phyloP scores from a whole-genome alignment of 2,888 invertebrate species.

The Clistopyga incitator region DNA sequence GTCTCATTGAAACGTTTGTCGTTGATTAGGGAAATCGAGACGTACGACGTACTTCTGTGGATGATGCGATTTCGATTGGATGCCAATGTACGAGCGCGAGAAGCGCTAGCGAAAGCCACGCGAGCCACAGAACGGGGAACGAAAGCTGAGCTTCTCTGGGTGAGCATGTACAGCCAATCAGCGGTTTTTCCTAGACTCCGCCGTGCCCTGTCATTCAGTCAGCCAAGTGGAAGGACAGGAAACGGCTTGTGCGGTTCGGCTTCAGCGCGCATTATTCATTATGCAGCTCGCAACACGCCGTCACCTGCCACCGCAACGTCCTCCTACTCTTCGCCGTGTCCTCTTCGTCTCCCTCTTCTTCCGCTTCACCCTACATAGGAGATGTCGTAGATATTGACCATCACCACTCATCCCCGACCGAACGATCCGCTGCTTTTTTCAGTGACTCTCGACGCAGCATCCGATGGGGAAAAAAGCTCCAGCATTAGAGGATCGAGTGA shows the following conservation, averaged over 20 bases:
- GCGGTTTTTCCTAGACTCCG: constrained; percentile 80
- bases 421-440: background rate
- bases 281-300: constrained; percentile 83
- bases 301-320: constrained; percentile 77
- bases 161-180: constrained; percentile 77
- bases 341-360: constrained; percentile 26
- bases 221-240: constrained; percentile 81
- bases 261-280: constrained; percentile 82
- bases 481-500: background rate
- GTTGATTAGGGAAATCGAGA: background rate
- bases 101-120: constrained; percentile 11
- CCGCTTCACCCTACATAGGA: constrained; percentile 9
- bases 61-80: background rate
- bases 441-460: background rate
- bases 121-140: constrained; percentile 5
- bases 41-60: background rate
- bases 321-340: constrained; percentile 48
- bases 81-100: constrained; percentile 17
- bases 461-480: background rate
- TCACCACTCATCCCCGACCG: constrained; percentile 13
- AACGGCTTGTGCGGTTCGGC: constrained; percentile 81
- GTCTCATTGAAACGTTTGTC: background rate
- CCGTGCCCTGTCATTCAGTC: constrained; percentile 81
- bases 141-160: constrained; percentile 38
- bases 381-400: constrained; percentile 57